Evolutionary conservation across 2,797 vertebrate species (phyloP).

Genomic region (Urosaurus nigricauda): DNA sequence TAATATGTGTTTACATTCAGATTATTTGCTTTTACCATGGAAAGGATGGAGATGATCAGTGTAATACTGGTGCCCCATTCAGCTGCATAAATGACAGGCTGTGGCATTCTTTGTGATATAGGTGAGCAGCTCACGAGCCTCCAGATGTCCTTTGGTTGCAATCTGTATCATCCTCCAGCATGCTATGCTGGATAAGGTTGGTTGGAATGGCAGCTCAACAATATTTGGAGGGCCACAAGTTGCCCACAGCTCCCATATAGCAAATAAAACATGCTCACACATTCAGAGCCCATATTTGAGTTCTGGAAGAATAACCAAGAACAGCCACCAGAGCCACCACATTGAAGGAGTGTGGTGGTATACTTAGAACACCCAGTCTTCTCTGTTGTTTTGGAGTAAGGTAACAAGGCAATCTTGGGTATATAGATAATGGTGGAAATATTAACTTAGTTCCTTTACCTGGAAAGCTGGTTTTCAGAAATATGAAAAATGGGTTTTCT

Average conservation of each 20-base stretch:
- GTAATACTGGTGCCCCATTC: neutral
- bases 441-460: neutral
- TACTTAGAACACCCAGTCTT: neutral
- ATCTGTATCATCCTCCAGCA: neutral
- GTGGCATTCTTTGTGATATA: neutral
- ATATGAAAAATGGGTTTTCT: neutral
- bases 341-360: neutral
- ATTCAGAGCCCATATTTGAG: neutral
- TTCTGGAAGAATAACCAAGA: neutral
- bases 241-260: neutral
- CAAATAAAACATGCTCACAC: neutral
- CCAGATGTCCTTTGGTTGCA: neutral
- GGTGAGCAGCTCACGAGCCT: neutral
- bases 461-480: neutral
- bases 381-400: neutral
- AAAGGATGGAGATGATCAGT: neutral
- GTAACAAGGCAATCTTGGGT: neutral
- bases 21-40: neutral
- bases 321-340: neutral
- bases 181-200: neutral
- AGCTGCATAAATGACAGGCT: neutral
- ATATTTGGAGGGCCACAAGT: neutral
- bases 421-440: neutral
- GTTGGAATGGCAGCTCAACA: neutral
- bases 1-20: neutral